A percentile compares a stretch with the other conserved stretches of the same genome.
Conservation (phyloP, 2,797 vertebrate genomes). For the Arnoldichthys spilopterus region DNA sequence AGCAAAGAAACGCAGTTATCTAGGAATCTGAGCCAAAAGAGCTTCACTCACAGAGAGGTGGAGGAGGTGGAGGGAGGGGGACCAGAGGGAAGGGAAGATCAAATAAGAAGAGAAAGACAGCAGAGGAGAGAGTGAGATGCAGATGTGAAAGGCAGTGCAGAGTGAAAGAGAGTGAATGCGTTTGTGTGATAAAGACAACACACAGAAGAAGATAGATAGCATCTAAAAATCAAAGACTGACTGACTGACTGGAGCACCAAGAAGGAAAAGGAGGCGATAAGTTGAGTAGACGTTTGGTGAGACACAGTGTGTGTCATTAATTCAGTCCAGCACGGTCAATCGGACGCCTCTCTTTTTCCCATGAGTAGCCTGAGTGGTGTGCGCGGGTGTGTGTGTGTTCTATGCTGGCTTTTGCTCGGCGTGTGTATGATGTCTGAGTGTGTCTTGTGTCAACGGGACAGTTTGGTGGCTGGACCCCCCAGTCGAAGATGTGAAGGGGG, state of each 20-base stretch:
- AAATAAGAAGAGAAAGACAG: constrained; percentile 52
- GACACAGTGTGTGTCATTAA: constrained; percentile 23
- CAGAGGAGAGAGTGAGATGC: constrained; percentile 45
- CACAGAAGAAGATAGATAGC: not conserved
- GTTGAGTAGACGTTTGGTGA: not conserved
- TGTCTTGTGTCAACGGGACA: constrained; percentile 65
- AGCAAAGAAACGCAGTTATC: constrained; percentile 80
- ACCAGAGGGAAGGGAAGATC: constrained; percentile 52
- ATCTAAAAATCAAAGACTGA: constrained; percentile 23
- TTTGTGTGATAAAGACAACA: not conserved
- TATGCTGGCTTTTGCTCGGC: constrained; percentile 69
- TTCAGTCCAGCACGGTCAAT: constrained; percentile 28
- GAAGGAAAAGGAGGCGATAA: constrained; percentile 26
- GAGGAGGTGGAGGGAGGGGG: constrained; percentile 43
- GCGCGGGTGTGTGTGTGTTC: constrained; percentile 50
- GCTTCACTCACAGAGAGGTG: constrained; percentile 58
- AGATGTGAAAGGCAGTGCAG: constrained; percentile 71
- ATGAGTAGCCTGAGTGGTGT: constrained; percentile 29
- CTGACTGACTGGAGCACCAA: not conserved
- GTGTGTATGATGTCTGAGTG: constrained; percentile 54
- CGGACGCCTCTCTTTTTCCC: constrained; percentile 15
- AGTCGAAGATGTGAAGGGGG: constrained; percentile 61
- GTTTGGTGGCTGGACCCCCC: constrained; percentile 72
- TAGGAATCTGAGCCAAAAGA: constrained; percentile 81
- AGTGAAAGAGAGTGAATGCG: constrained; percentile 67